Base-by-base conservation (phyloP, 2,888 invertebrate species). In the Apotomis capreana region DNA sequence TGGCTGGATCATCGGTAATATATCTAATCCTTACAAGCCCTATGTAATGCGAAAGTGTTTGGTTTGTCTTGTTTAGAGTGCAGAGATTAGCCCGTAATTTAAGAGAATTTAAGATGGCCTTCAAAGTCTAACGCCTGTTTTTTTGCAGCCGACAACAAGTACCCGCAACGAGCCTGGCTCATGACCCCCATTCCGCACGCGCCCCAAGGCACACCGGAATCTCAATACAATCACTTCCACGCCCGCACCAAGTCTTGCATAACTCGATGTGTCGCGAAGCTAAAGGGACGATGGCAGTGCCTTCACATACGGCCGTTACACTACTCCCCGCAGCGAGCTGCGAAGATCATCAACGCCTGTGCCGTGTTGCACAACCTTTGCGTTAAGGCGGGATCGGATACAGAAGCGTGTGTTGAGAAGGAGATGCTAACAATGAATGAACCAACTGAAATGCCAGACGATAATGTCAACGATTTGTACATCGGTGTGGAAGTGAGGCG, bases 311-410 rank as follows among this genome's bases (percentile, higher is more conserved):
- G 86, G n/a, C 87, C 88, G 3, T 69, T 88, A 5, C 88, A 88
- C 72, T 88, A 88, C 75, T 83, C 86, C 3, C 87, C 88, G 3
- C 83, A 85, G 36, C 80, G 86, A 74, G 84, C 88, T 8, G 88
- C 87, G 3, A 87, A 88, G 69, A 88, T 88, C 10, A 84, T 88
- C 44, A 88, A 88, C 74, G 88, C 88, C n/a, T 88, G 88, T 79
- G 86, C 87, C 13, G 83, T 88, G 4, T 74, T 88, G 62, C 87
- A 88, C 71, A 88, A 88, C 72, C 75, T 88, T 0, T 87, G 88
- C 57, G 78, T 83, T 44, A 80, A 73, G 70, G 86, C 86, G 13
- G 80, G 81, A 2, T 65, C 87, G 15, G 87, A 87, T 54, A 80
- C 85, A 26, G 80, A 83, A 55, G 80, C 77, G 0, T 83, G 83